Evolutionary conservation across 2,888 invertebrate genomes (phyloP).

Genomic region (Phania funesta): DNA sequence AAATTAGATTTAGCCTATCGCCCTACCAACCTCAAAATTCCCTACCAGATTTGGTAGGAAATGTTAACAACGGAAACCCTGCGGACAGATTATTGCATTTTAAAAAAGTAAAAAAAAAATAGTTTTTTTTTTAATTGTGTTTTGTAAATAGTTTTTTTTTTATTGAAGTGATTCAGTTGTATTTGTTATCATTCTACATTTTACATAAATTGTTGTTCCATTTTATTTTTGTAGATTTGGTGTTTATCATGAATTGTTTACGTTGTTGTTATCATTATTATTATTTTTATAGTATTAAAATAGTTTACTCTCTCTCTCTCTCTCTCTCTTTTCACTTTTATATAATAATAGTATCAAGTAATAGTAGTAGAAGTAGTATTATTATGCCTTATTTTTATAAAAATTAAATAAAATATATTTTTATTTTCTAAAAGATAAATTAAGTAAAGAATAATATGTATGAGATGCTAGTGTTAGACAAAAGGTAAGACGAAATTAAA

Average conservation of each 20-base stretch:
- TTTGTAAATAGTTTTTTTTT: conserved; percentile 62
- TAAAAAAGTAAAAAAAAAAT: background rate
- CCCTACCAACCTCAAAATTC: no score
- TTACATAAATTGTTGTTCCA: conserved; percentile 48
- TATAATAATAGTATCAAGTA: conserved; percentile 60
- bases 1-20: no score
- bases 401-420: conserved; percentile 43
- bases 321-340: conserved; percentile 53
- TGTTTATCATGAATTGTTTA: conserved; percentile 49
- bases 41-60: no score
- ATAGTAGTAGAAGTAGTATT: conserved; percentile 62
- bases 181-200: conserved; percentile 53
- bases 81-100: no score
- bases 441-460: conserved; percentile 38
- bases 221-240: conserved; percentile 50
- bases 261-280: conserved; percentile 50
- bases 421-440: conserved; percentile 35
- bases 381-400: conserved; percentile 59
- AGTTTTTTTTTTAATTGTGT: conserved; percentile 51
- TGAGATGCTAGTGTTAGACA: conserved; percentile 6
- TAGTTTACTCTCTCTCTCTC: conserved; percentile 63
- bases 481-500: conserved; percentile 41
- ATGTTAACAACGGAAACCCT: no score
- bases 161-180: conserved; percentile 63
- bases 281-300: conserved; percentile 59